Base-by-base conservation (phyloP, 2,113 vertebrate species). In the Columba livia region DNA sequence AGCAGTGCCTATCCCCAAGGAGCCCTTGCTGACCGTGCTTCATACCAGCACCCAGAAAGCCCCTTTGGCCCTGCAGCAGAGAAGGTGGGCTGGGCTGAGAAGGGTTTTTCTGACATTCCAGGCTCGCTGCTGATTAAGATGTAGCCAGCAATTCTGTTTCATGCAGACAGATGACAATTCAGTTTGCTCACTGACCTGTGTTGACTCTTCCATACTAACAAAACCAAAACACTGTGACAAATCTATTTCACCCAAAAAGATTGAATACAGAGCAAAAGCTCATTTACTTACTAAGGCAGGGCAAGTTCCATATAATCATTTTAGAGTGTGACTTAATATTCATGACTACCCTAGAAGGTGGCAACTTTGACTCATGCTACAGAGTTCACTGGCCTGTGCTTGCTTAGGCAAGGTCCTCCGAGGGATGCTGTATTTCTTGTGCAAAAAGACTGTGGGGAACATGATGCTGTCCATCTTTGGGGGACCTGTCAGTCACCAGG, bases 151-250 rank as follows among this genome's bases (percentile, higher is more conserved):
- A 9, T 73, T 81, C 86, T 79, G 57, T 24, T 65, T 23, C 84
- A 88, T 0, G 0, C 65, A 89, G 10, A 34, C 70, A 82, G 57
- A 72, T 72, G 57, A 87, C 83, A 94, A 89, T 73, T 96, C 66
- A 87, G 70, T 57, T 82, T 91, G 84, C 77, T 88, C 73, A 29
- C 73, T 94, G 84, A 95, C 91, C 93, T 95, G 24, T 53, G 65
- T 36, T 89, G 80, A 82, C 89, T 96, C 73, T 85, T 57, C 3
- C 1, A 2, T 26, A 36, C 20, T 11, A 31, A 91, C 69, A 89
- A 81, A 94, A 86, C 51, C 75, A 93, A 83, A 90, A 40, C 85
- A 56, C 57, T 64, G 32, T 67, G 54, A 78, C 90, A 71, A 60
- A 83, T 64, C 60, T 48, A 47, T 78, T 88, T 86, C 83, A 86